Percentiles rank a stretch among this genome's conserved stretches.
Evolutionary conservation across 2,888 invertebrate species (phyloP).

Genomic region (Oegoconia quadripuncta): DNA sequence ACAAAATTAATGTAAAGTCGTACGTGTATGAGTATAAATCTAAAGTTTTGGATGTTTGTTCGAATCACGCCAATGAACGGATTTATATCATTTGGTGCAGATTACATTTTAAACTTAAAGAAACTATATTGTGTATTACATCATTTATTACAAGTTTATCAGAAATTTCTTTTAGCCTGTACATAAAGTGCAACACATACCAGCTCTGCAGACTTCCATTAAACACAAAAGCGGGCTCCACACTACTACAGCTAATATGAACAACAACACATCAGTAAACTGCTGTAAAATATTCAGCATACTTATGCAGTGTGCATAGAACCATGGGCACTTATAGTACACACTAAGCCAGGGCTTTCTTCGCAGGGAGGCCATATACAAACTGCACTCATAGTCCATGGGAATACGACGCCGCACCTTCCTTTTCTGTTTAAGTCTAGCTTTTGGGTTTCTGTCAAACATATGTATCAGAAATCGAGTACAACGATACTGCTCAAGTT

Average conservation of each 20-base stretch:
- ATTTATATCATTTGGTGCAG: too few relatives aligned
- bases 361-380: slow-evolving; percentile 26
- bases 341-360: slow-evolving; percentile 22
- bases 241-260: slow-evolving; percentile 31
- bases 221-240: slow-evolving; percentile 29
- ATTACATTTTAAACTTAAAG: too few relatives aligned
- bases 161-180: slow-evolving; percentile 8
- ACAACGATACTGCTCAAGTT: slow-evolving; percentile 24
- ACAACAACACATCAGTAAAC: slow-evolving; percentile 31
- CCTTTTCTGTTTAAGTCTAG: slow-evolving; percentile 19
- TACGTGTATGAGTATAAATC: too few relatives aligned
- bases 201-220: slow-evolving; percentile 5
- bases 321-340: slow-evolving; percentile 26
- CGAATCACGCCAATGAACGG: too few relatives aligned
- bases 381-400: slow-evolving; percentile 22
- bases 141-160: too few relatives aligned
- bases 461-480: slow-evolving; percentile 28
- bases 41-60: too few relatives aligned
- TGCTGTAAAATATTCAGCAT: slow-evolving; percentile 28
- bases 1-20: too few relatives aligned
- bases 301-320: slow-evolving; percentile 34
- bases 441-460: slow-evolving; percentile 26
- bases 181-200: slow-evolving; percentile 12
- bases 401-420: slow-evolving; percentile 17
- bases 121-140: too few relatives aligned